Conservation (phyloP, 2,888 invertebrate genomes). For the Quadriops clusia region DNA sequence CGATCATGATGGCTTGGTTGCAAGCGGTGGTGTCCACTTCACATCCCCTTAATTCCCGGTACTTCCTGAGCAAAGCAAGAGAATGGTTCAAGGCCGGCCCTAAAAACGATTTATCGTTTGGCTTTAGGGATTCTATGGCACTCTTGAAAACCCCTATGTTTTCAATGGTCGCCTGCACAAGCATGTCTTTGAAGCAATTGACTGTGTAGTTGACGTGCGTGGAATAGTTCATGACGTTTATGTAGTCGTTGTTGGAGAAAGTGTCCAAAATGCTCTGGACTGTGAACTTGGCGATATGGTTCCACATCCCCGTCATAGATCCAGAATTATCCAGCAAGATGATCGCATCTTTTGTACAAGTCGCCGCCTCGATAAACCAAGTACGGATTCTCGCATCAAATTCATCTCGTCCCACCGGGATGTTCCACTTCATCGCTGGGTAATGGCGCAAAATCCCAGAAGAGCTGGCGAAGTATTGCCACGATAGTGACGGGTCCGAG, state of each 20-base stretch:
- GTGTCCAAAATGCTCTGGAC: slow-evolving; percentile 84
- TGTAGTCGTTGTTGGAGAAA: slow-evolving; percentile 94
- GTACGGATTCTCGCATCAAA: slow-evolving; percentile 88
- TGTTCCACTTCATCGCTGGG: slow-evolving; percentile 58
- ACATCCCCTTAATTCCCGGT: slow-evolving; percentile 39
- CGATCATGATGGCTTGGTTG: slow-evolving; percentile 92
- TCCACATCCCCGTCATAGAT: slow-evolving; percentile 64
- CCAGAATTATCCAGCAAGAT: slow-evolving; percentile 93
- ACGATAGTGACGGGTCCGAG: slow-evolving; percentile 79
- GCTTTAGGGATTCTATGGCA: slow-evolving; percentile 52
- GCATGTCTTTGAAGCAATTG: slow-evolving; percentile 67
- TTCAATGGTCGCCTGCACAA: slow-evolving; percentile 84
- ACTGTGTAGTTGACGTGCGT: slow-evolving; percentile 59
- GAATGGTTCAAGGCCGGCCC: slow-evolving; percentile 71
- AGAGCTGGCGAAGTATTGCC: slow-evolving; percentile 96
- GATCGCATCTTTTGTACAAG: slow-evolving; percentile 93
- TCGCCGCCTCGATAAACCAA: slow-evolving; percentile 97
- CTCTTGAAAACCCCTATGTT: slow-evolving; percentile 65
- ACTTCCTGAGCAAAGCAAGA: slow-evolving; percentile 63
- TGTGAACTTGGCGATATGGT: slow-evolving; percentile 72
- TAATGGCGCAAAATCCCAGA: slow-evolving; percentile 87
- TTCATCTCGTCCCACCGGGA: slow-evolving; percentile 49
- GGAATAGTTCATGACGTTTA: slow-evolving; percentile 82
- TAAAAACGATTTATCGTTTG: slow-evolving; percentile 75
- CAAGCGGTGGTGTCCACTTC: slow-evolving; percentile 47